Conservation (phyloP, 2,888 invertebrate species). For the Caenorhabditis japonica region DNA sequence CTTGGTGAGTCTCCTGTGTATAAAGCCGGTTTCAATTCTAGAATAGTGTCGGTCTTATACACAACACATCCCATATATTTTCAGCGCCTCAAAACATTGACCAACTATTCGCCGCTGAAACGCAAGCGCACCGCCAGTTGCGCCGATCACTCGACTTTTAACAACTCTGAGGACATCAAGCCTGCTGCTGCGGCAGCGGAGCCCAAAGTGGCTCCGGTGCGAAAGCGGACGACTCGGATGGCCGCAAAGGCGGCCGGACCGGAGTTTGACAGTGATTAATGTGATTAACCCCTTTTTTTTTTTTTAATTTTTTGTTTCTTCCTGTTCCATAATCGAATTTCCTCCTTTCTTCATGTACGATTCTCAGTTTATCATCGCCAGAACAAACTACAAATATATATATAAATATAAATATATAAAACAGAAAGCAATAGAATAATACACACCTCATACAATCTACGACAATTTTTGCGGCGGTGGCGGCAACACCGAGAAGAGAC, state of each 20-base stretch:
- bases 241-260: conserved; percentile 38
- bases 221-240: conserved; percentile 33
- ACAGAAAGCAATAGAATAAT: too few relatives aligned
- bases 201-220: conserved; percentile 29
- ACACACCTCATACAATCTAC: too few relatives aligned
- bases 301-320: conserved; percentile 16
- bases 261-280: conserved; percentile 34
- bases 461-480: too few relatives aligned
- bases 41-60: background rate
- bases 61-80: conserved; percentile 2
- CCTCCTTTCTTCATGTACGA: conserved; percentile 1
- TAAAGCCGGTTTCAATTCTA: background rate
- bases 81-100: conserved; percentile 42
- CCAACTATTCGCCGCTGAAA: conserved; percentile 34
- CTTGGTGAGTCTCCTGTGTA: too few relatives aligned
- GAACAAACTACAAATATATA: background rate
- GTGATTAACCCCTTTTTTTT: conserved; percentile 7
- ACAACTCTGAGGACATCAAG: conserved; percentile 22
- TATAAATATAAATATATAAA: too few relatives aligned
- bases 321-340: conserved; percentile 8
- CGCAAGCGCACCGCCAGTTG: conserved; percentile 40
- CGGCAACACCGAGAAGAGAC: too few relatives aligned
- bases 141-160: conserved; percentile 19
- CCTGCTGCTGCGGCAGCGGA: conserved; percentile 2
- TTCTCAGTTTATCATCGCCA: conserved; percentile 6